Conservation (phyloP, 2,888 invertebrate genomes). For the Tipula unca region DNA sequence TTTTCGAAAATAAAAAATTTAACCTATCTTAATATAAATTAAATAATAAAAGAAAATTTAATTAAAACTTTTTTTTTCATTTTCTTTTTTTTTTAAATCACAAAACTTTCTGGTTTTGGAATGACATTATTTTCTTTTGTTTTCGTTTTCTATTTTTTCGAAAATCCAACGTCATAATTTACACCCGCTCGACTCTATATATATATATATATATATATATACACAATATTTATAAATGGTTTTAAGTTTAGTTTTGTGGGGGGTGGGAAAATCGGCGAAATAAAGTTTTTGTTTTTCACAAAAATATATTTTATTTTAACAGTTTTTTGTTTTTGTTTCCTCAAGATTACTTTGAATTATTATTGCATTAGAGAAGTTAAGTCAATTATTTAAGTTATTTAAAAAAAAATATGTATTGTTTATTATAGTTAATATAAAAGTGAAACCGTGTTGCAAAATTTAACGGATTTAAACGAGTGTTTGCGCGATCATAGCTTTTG, state of each 20-base stretch:
- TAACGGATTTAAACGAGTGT: not conserved
- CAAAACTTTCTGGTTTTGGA: not conserved
- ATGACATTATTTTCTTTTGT: not conserved
- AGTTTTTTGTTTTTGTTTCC: too few species aligned
- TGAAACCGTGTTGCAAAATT: not conserved
- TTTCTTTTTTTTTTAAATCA: not conserved
- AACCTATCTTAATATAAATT: not conserved
- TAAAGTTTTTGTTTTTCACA: not conserved
- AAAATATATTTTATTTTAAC: not conserved
- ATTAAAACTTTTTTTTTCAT: not conserved
- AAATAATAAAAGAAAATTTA: not conserved
- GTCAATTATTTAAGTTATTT: not conserved
- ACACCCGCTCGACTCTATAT: not conserved
- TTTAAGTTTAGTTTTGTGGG: not conserved
- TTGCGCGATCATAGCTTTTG: too few species aligned
- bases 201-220: too few species aligned
- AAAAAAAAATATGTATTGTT: not conserved
- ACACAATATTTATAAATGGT: not conserved
- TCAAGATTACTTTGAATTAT: not conserved
- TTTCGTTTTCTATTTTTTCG: not conserved
- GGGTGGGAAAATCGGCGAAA: not conserved
- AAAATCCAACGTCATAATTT: conserved; percentile 8
- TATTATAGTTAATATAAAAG: not conserved
- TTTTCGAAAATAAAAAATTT: not conserved
- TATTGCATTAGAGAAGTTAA: not conserved